A percentile compares a stretch with the other conserved stretches of the same genome.
These are phyloP conservation scores for Drosophila helvetica DNA, from an alignment of 2,888 invertebrate species.

Conservation along the genomic window DNA sequence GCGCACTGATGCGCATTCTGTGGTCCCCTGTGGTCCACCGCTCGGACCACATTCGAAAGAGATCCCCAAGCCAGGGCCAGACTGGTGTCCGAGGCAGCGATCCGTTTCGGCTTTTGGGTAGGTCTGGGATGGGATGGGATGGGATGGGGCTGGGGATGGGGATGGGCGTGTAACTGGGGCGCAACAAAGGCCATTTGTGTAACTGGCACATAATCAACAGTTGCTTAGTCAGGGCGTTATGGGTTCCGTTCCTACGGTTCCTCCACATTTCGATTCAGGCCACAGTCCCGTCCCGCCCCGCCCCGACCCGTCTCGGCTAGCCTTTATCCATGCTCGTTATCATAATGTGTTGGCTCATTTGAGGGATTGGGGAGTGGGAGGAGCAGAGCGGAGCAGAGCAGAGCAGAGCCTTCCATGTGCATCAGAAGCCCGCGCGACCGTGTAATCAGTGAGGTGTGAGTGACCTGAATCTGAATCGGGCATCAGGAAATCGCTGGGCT, in stretches of 20 bases:
- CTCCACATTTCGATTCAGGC: slow-evolving; percentile 45
- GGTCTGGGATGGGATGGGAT: neutral
- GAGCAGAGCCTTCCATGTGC: slow-evolving; percentile 23
- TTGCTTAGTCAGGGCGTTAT: slow-evolving; percentile 66
- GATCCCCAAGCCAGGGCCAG: neutral
- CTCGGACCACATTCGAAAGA: slow-evolving; percentile 17
- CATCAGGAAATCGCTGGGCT: slow-evolving; percentile 18
- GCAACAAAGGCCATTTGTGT: slow-evolving; percentile 67
- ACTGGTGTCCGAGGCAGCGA: neutral
- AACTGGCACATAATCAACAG: slow-evolving; percentile 77
- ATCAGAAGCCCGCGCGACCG: slow-evolving; percentile 22
- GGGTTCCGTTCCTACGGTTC: slow-evolving; percentile 10
- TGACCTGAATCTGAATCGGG: slow-evolving; percentile 54
- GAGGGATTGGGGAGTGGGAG: slow-evolving; percentile 40
- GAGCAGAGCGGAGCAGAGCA: neutral
- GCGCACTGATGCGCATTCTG: slow-evolving; percentile 70
- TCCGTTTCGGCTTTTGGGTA: slow-evolving; percentile 33
- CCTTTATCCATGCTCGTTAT: slow-evolving; percentile 69
- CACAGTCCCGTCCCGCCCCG: neutral
- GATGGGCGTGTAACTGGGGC: slow-evolving; percentile 70
- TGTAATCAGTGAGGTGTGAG: slow-evolving; percentile 69
- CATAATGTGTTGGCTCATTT: slow-evolving; percentile 72
- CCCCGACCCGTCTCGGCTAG: neutral
- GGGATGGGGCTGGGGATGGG: slow-evolving; percentile 28
- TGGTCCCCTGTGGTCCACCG: slow-evolving; percentile 7